Base-by-base conservation (phyloP, 1,140 invertebrate species). In the Brachionus sp. region DNA sequence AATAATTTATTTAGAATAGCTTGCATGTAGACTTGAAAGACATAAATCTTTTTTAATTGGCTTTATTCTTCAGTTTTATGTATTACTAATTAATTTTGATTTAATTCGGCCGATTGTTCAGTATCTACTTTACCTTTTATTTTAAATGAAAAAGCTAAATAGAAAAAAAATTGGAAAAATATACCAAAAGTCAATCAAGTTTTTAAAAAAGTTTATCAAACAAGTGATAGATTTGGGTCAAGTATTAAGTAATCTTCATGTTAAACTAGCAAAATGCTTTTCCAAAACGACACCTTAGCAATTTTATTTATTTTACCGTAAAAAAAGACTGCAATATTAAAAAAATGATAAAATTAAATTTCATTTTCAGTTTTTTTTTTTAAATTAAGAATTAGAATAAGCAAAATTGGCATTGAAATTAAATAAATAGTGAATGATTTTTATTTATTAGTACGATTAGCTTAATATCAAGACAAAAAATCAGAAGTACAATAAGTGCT, bases 21-120 rank as follows among this genome's bases (percentile, higher is more conserved):
- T 70, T 70, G 66, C 66, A 70, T 70, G 66, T 70, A 19, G 66
- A 70, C 66, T 70, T 19, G 37, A 33, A 70, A 37, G 35, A 70
- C 33, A 70, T 70, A 70, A 70, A 70, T 70, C 66, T 70, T 39
- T 70, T 70, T 70, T 70, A 70, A 70, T 70, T 70, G 37, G 66
- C 66, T 70, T 70, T 66, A 33, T 66, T 29, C 33, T 70, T 70
- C 66, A 70, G 16, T 70, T 70, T 70, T 70, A 39, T 70, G 66
- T 70, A 19, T 70, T 42, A 3, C 66, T 70, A 70, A 70, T 70
- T 70, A 70, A 70, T 70, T 70, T 39, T 39, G 66, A 70, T 70
- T 70, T 29, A 29, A 3, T 2, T 70, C 29, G 64, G 19, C 16
- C 50, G 50, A 57, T 57, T 57, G 16, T 2, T 57, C 50, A 19